These are phyloP conservation scores for Stomatorhinus ivindoensis DNA, from an alignment of 2,113 vertebrate genomes.

Conservation along the genomic window DNA sequence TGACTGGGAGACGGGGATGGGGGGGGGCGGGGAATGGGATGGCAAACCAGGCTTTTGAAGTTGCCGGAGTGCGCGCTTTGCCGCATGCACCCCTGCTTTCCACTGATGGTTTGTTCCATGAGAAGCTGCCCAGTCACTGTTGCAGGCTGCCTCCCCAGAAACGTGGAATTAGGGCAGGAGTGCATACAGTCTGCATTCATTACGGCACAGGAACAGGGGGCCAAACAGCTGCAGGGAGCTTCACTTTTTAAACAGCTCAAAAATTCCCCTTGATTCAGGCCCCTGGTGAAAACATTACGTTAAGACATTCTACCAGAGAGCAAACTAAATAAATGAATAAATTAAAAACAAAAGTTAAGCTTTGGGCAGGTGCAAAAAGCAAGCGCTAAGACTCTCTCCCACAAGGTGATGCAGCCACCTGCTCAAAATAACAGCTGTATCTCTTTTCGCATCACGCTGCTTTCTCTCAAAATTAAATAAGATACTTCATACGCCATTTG, in stretches of 20 bases:
- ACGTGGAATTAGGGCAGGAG: slow-evolving; percentile 46
- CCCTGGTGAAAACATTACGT: not conserved
- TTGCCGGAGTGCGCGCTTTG: slow-evolving; percentile 20
- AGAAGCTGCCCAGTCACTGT: slow-evolving; percentile 56
- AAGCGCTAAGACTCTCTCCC: not conserved
- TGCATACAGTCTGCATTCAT: slow-evolving; percentile 30
- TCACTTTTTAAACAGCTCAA: not conserved
- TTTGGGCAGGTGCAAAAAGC: not conserved
- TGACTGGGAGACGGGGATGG: not conserved
- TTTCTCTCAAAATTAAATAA: not conserved
- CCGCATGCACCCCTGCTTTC: slow-evolving; percentile 3
- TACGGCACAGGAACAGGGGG: slow-evolving; percentile 11
- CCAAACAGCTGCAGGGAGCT: not conserved
- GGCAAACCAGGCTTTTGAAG: slow-evolving; percentile 20
- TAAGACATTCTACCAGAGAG: not conserved
- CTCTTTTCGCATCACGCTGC: not conserved
- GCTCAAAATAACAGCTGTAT: not conserved
- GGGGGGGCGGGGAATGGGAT: not conserved
- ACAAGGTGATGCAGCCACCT: slow-evolving; percentile 1
- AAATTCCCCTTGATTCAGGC: not conserved
- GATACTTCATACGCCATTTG: not conserved
- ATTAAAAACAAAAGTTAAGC: not conserved
- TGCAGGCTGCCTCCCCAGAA: slow-evolving; percentile 48
- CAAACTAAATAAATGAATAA: not conserved
- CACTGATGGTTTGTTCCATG: slow-evolving; percentile 45